A percentile compares a stretch with the other conserved stretches of the same genome.
Conservation (phyloP, 92 coral and sea anemone species). For the Porites cylindrica region DNA sequence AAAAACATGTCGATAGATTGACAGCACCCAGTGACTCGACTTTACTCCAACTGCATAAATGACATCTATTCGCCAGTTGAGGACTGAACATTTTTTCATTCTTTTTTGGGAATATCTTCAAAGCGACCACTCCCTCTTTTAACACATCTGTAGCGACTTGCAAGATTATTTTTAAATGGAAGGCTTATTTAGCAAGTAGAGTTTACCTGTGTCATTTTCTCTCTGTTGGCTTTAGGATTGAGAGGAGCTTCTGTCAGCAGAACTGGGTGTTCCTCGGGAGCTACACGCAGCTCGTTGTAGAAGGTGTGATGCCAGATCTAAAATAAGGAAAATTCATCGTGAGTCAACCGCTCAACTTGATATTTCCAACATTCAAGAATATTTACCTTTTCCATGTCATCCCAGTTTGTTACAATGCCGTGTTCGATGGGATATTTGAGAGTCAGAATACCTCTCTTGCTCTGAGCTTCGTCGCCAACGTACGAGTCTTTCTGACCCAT, state of each 20-base stretch:
- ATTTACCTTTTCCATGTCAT: conserved; percentile 96
- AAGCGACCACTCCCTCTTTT: too few relatives aligned
- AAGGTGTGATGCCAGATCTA: conserved; percentile 99
- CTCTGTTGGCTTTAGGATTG: conserved; percentile 99
- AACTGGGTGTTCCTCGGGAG: conserved; percentile 99
- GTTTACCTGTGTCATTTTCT: conserved; percentile 96
- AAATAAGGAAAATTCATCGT: not conserved
- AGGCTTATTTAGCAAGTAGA: too few relatives aligned
- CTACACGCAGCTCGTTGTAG: conserved; percentile 98
- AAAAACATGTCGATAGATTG: too few relatives aligned
- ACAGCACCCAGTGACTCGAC: too few relatives aligned
- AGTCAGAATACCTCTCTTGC: conserved; percentile 99
- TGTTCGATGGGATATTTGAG: conserved; percentile 99
- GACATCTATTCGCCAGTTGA: too few relatives aligned
- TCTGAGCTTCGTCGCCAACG: conserved; percentile 99
- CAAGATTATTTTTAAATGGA: too few relatives aligned
- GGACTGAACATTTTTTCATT: too few relatives aligned
- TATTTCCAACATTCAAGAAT: too few relatives aligned
- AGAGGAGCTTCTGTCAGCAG: conserved; percentile 98
- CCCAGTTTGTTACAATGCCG: conserved; percentile 99
- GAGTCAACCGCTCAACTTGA: not conserved
- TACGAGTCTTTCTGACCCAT: conserved; percentile 99
- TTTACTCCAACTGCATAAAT: too few relatives aligned
- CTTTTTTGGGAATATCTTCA: too few relatives aligned
- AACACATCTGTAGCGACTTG: too few relatives aligned